Conservation (phyloP, 2,797 vertebrate genomes). For the Gallinago stenura region DNA sequence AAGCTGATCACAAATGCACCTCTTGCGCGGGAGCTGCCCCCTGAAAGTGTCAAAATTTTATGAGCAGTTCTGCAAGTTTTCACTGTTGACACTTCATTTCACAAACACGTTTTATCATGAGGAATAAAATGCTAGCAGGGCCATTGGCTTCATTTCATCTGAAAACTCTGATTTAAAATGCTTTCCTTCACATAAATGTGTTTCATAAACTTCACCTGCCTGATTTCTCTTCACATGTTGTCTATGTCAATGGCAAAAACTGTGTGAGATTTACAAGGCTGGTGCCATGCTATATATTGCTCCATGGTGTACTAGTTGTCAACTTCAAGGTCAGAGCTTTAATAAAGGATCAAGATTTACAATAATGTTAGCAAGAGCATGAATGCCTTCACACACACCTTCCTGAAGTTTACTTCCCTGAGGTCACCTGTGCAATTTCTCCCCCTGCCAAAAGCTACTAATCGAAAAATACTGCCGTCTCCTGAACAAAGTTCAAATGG, state of each 20-base stretch:
- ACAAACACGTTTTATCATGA: conserved; percentile 43
- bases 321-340: conserved; percentile 68
- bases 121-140: conserved; percentile 67
- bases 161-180: conserved; percentile 54
- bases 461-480: not conserved
- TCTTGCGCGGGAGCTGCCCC: not conserved
- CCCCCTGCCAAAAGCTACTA: conserved; percentile 11
- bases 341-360: conserved; percentile 70
- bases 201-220: conserved; percentile 51
- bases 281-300: not conserved
- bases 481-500: conserved; percentile 31
- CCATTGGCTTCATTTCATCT: conserved; percentile 52
- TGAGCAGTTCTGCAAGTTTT: not conserved
- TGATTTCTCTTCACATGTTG: conserved; percentile 44
- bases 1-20: not conserved
- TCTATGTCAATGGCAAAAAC: conserved; percentile 41
- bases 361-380: conserved; percentile 6
- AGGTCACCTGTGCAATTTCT: conserved; percentile 43
- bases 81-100: conserved; percentile 47
- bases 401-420: conserved; percentile 40
- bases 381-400: conserved; percentile 28
- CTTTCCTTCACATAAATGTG: conserved; percentile 40
- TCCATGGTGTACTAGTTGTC: not conserved
- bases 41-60: not conserved
- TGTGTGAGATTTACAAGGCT: conserved; percentile 20